Evolutionary conservation across 2,797 vertebrate species (phyloP), one percentile per base, ranked within the genome.

Genomic region (Todus mexicanus): DNA sequence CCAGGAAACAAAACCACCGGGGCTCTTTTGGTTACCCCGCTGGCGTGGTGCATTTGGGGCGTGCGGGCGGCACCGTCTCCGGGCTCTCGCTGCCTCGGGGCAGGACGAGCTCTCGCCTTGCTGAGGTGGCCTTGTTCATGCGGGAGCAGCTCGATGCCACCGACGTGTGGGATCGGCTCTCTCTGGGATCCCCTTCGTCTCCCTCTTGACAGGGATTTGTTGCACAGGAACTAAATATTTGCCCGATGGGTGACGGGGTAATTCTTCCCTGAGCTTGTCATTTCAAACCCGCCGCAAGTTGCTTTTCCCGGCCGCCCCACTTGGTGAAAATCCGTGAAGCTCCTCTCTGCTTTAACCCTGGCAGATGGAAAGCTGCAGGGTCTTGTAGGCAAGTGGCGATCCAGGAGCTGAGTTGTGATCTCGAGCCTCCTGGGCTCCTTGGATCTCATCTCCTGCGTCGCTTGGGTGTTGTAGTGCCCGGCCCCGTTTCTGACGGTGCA

Each of bases 391-490:
- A 72, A 35, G 14, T 23, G 42, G 51, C n/a, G 43, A 73, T 64
- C 48, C 8, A 1, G 35, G 79, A 80, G 64, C 31, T 12, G 19
- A 27, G 26, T 1, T n/a, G 50, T 37, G 31, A 40, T 47, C 47
- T 60, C 2, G 9, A 17, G 18, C 15, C 43, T 75, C 48, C 56
- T 29, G 37, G 20, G 27, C 59, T 65, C 64, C 73, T 48, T 15
- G n/a, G 40, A 29, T 79, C n/a, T 51, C 2, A 0, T 31, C 48
- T 83, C 40, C 66, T 40, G 54, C 0, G 0, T 69, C 29, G 3
- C 70, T 64, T 25, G 3, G 18, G 72, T 2, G 1, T 16, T 26
- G 47, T 31, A 19, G 51, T 31, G 48, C 37, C 70, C 37, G 45
- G 53, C 57, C 63, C 48, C 26, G 4, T 35, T 57, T 70, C 42